phyloP scores from a whole-genome alignment of 2,113 vertebrate genomes.

The Serinus canaria region DNA sequence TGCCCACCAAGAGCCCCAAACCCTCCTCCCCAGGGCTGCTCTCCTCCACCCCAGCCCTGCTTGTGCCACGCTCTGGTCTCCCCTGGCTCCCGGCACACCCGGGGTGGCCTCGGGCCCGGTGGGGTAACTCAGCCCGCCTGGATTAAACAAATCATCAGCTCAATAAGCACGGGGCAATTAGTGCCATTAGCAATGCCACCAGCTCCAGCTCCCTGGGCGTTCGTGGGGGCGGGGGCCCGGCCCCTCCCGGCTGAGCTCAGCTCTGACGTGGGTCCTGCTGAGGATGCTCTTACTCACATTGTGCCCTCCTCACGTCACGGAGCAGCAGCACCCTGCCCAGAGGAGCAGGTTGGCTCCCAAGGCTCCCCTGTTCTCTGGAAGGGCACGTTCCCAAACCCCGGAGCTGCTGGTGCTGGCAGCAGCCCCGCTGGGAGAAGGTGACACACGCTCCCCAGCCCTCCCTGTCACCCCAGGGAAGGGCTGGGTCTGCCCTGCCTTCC shows the following conservation, averaged over 20 bases:
- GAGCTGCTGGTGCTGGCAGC: neutral
- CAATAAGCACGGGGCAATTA: neutral
- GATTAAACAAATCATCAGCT: neutral
- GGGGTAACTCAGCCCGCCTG: neutral
- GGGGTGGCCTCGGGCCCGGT: neutral
- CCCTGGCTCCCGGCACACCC: neutral
- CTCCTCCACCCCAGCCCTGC: rapidly evolving
- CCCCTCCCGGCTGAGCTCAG: neutral
- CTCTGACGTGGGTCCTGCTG: neutral
- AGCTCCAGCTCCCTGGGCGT: neutral
- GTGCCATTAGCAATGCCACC: neutral
- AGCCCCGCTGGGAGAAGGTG: rapidly evolving
- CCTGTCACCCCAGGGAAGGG: rapidly evolving
- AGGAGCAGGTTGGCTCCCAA: neutral
- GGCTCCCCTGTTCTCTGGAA: neutral
- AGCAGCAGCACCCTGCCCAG: neutral
- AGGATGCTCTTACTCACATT: neutral
- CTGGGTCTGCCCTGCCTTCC: neutral
- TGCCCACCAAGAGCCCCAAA: neutral
- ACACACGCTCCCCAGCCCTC: rapidly evolving
- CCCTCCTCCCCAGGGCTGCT: neutral
- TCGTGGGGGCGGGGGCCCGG: neutral
- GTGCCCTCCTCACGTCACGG: too few species aligned
- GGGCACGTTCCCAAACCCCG: rapidly evolving
- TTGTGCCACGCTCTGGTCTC: rapidly evolving